Evolutionary conservation across 2,888 invertebrate species (phyloP).

Genomic region (Gasteruption jaculator): DNA sequence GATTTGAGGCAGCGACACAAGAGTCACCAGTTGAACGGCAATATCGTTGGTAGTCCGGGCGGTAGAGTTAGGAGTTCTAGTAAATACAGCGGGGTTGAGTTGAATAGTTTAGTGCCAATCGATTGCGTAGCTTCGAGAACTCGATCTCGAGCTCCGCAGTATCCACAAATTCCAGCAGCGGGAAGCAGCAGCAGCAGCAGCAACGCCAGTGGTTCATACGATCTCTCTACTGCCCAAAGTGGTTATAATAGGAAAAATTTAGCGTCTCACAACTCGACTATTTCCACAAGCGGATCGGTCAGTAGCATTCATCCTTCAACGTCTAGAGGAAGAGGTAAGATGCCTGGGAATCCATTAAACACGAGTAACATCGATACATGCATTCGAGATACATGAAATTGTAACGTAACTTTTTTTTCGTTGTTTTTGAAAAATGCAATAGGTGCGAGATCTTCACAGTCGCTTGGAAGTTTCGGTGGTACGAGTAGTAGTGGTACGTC

Average conservation of each 20-base stretch:
- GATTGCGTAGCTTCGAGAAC: conserved; percentile 49
- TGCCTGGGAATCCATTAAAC: too few relatives aligned
- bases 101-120: conserved; percentile 38
- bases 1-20: conserved; percentile 45
- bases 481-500: conserved; percentile 41
- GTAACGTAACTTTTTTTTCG: too few relatives aligned
- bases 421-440: too few relatives aligned
- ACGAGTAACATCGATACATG: conserved; percentile 4
- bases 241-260: conserved; percentile 37
- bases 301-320: conserved; percentile 49
- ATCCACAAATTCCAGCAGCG: conserved; percentile 35
- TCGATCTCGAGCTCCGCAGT: conserved; percentile 47
- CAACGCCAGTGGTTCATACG: too few relatives aligned
- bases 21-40: conserved; percentile 37
- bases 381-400: neutral
- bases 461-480: conserved; percentile 29
- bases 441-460: too few relatives aligned
- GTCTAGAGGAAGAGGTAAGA: conserved; percentile 47
- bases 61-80: conserved; percentile 37
- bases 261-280: conserved; percentile 30
- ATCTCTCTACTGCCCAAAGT: too few relatives aligned
- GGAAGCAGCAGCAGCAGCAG: conserved; percentile 33
- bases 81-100: conserved; percentile 36
- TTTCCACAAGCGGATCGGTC: conserved; percentile 32
- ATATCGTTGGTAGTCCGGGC: conserved; percentile 32